Conservation (phyloP, 2,888 invertebrate genomes). For the Cetonia aurata region DNA sequence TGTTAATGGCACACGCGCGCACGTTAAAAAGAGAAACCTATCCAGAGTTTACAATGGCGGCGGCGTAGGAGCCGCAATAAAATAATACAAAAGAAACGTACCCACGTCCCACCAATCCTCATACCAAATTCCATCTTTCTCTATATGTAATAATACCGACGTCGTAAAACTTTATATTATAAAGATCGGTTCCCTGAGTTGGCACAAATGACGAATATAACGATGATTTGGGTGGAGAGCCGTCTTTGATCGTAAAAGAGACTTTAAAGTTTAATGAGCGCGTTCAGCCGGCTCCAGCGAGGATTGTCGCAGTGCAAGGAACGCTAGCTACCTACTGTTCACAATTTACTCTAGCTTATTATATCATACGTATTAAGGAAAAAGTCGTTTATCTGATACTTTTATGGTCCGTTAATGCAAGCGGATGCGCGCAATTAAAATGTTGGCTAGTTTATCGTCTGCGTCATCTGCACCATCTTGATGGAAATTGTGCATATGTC, state of each 20-base stretch:
- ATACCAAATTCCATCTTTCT: background rate
- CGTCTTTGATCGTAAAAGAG: conserved; percentile 45
- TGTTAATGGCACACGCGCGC: conserved; percentile 27
- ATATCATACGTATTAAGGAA: no score
- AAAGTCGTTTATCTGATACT: conserved; percentile 15
- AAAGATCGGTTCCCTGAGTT: conserved; percentile 32
- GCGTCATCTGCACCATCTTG: conserved; percentile 9
- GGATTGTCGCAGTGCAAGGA: background rate
- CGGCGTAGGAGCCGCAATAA: conserved; percentile 22
- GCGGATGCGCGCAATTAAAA: conserved; percentile 30
- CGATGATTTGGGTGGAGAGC: conserved; percentile 37
- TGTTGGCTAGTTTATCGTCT: conserved; percentile 6
- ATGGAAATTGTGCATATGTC: conserved; percentile 1
- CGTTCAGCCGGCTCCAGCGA: conserved; percentile 2
- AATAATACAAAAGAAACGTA: conserved; percentile 35
- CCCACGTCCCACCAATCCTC: background rate
- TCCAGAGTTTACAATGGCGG: conserved; percentile 14
- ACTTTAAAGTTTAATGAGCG: conserved; percentile 44
- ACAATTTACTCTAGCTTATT: no score
- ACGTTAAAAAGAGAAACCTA: conserved; percentile 8
- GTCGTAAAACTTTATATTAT: conserved; percentile 38
- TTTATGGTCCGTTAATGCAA: conserved; percentile 28
- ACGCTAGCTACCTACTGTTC: background rate
- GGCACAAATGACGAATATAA: conserved; percentile 39
- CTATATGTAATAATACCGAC: conserved; percentile 24